Conservation (phyloP, 1,140 invertebrate species). For the Trichonephila clavata region DNA sequence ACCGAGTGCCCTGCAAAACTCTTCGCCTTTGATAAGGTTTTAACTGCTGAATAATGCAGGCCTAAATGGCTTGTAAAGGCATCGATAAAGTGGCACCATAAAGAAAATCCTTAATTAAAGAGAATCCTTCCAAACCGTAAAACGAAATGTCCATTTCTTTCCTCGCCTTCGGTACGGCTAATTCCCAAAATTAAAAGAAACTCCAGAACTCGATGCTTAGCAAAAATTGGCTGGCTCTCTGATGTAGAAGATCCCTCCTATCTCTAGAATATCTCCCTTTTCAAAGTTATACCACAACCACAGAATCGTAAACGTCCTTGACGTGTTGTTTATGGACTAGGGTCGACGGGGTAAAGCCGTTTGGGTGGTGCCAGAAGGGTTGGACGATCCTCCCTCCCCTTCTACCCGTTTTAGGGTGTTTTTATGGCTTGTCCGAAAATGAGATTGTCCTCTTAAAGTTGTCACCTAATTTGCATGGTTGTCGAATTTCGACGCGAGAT, state of each 20-base stretch:
- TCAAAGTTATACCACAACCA: slow-evolving; percentile 9
- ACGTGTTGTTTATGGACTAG: slow-evolving; percentile 67
- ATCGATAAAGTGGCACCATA: slow-evolving; percentile 62
- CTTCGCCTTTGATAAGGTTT: slow-evolving; percentile 57
- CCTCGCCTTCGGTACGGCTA: not conserved
- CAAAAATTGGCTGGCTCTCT: slow-evolving; percentile 51
- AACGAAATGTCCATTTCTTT: slow-evolving; percentile 42
- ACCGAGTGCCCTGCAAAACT: not conserved
- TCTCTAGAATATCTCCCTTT: not conserved
- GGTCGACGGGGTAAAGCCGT: slow-evolving; percentile 46
- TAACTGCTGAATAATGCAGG: slow-evolving; percentile 67
- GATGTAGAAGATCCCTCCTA: not conserved
- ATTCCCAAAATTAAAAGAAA: slow-evolving; percentile 66
- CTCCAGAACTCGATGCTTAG: slow-evolving; percentile 10
- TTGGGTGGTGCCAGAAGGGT: slow-evolving; percentile 63
- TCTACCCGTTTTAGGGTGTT: slow-evolving; percentile 36
- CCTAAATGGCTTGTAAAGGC: slow-evolving; percentile 69
- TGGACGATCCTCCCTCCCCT: slow-evolving; percentile 22
- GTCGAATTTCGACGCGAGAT: slow-evolving; percentile 43
- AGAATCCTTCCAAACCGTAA: slow-evolving; percentile 47
- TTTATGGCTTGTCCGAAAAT: slow-evolving; percentile 74
- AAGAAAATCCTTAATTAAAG: slow-evolving; percentile 72
- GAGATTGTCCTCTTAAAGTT: slow-evolving; percentile 74
- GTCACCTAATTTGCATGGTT: slow-evolving; percentile 74
- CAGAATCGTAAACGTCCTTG: slow-evolving; percentile 71